These are phyloP conservation scores for Psylliodes chrysocephalus DNA, from an alignment of 2,888 invertebrate genomes.

Conservation along the genomic window DNA sequence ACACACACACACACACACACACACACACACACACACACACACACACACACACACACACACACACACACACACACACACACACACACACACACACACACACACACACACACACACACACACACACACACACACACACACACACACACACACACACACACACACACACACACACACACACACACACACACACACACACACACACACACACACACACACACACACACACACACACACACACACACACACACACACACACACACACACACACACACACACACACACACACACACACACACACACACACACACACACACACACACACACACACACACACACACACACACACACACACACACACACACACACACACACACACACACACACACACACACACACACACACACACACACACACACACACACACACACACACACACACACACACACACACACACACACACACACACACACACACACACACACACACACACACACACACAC, in stretches of 20 bases:
- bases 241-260: slow-evolving; percentile 10
- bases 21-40: too few species aligned
- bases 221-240: slow-evolving; percentile 10
- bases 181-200: slow-evolving; percentile 10
- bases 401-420: slow-evolving; percentile 10
- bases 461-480: slow-evolving; percentile 10
- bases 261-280: slow-evolving; percentile 10
- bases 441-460: slow-evolving; percentile 10
- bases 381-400: slow-evolving; percentile 10
- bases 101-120: slow-evolving; percentile 10
- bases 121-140: slow-evolving; percentile 10
- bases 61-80: too few species aligned
- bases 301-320: slow-evolving; percentile 10
- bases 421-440: slow-evolving; percentile 10
- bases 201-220: slow-evolving; percentile 10
- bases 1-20: too few species aligned
- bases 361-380: slow-evolving; percentile 10
- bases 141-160: slow-evolving; percentile 8
- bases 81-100: too few species aligned
- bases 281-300: slow-evolving; percentile 10
- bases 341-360: slow-evolving; percentile 10
- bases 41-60: too few species aligned
- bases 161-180: slow-evolving; percentile 10
- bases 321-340: slow-evolving; percentile 10
- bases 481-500: slow-evolving; percentile 10